These are phyloP conservation scores for Cryptoleucopteryx plumbea DNA, from an alignment of 2,113 vertebrate genomes.

Conservation along the genomic window DNA sequence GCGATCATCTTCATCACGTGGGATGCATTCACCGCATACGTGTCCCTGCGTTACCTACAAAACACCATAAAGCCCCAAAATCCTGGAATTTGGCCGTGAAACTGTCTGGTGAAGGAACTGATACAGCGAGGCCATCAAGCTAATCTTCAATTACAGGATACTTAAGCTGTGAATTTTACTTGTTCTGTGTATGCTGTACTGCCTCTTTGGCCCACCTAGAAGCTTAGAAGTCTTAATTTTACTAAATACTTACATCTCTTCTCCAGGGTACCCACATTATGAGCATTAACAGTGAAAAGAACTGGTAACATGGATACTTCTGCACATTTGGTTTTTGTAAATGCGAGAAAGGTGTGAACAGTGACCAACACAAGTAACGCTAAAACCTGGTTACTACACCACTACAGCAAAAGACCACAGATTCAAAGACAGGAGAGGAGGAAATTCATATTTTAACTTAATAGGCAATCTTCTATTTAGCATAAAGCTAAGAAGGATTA, in stretches of 20 bases:
- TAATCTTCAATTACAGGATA: neutral
- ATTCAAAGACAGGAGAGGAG: neutral
- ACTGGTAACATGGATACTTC: neutral
- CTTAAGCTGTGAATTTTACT: neutral
- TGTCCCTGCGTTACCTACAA: fast-evolving
- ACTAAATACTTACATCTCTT: neutral
- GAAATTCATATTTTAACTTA: neutral
- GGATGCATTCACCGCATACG: fast-evolving
- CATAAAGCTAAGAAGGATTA: neutral
- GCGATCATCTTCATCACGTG: fast-evolving
- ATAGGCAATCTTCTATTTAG: neutral
- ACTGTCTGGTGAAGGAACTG: neutral
- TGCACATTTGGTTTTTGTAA: neutral
- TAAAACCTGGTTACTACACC: neutral
- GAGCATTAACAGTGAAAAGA: neutral
- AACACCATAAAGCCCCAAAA: neutral
- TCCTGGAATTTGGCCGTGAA: neutral
- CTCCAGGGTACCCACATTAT: neutral
- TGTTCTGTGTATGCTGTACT: neutral
- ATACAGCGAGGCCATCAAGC: neutral
- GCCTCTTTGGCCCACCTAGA: neutral
- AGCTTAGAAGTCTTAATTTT: neutral
- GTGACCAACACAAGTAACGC: fast-evolving
- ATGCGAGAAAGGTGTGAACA: neutral
- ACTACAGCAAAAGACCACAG: neutral